Evolutionary conservation across 1,140 invertebrate species (phyloP).

Genomic region (Formica selysi): DNA sequence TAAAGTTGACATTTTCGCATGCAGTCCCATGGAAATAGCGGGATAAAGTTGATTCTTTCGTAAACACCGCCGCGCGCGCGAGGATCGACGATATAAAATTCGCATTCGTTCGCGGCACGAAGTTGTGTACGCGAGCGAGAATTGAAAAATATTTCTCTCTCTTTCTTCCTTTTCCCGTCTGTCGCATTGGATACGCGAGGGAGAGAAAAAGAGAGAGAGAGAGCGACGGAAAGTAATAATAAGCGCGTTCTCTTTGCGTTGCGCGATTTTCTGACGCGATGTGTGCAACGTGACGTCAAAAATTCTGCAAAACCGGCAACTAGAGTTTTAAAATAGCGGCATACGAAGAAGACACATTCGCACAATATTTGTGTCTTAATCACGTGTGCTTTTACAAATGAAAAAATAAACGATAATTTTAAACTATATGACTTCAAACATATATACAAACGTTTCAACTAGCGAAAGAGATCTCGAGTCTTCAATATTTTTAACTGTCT

Average conservation of each 20-base stretch:
- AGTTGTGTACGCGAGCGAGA: constrained; percentile 51
- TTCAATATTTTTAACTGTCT: neutral
- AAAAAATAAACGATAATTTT: constrained; percentile 10
- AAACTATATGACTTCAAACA: neutral
- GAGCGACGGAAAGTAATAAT: constrained; percentile 44
- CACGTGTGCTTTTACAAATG: neutral
- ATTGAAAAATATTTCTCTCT: constrained; percentile 50
- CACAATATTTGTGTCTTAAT: neutral
- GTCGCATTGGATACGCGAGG: constrained; percentile 1
- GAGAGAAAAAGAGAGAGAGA: constrained; percentile 8
- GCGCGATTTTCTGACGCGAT: neutral
- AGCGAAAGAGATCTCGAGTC: neutral
- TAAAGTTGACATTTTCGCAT: constrained; percentile 61
- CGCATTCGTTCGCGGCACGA: constrained; percentile 27
- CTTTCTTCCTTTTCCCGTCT: too few species aligned
- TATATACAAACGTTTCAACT: neutral
- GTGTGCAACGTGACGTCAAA: neutral
- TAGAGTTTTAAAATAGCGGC: neutral
- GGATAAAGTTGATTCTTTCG: constrained; percentile 60
- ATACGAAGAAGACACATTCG: neutral
- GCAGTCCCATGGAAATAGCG: constrained; percentile 60
- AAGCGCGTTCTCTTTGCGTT: constrained; percentile 31
- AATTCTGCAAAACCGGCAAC: constrained; percentile 16
- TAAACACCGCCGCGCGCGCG: neutral
- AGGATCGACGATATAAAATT: constrained; percentile 33